Base-by-base conservation (phyloP, 37 sponge, comb jelly and placozoan species). In the Hormiphora californensis region DNA sequence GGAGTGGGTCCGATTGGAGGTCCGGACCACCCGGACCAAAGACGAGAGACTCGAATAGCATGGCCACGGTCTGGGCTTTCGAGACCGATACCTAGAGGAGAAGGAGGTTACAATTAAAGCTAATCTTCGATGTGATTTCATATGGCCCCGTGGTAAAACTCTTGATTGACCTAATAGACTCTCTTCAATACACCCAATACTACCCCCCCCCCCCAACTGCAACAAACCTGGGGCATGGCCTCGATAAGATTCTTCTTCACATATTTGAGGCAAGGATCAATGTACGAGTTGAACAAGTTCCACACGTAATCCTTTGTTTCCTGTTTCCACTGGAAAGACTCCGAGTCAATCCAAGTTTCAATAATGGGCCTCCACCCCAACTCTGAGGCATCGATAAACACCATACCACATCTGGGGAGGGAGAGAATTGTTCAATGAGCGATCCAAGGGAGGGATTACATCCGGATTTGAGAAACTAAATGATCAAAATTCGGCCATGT, bases 401-500 rank as follows among this genome's bases (percentile, higher is more conserved):
- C 98, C 98, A 97, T 97, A 40, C 98, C 98, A 90, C 98, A 97
- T 31, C 94, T 91, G 63, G 25, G 9, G 31, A 30, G n/a, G 57
- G 51, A 33, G 61, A 27, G 12, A 49, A 49, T 15, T 15, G 53
- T 9, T 15, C 53, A 49, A 9, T 15, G 53, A n/a, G n/a, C n/a
- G n/a, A n/a, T n/a, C n/a, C n/a, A n/a, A n/a, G n/a, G n/a, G n/a
- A n/a, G n/a, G n/a, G n/a, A n/a, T n/a, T n/a, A n/a, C n/a, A n/a
- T n/a, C n/a, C n/a, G n/a, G n/a, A n/a, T n/a, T n/a, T n/a, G n/a
- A n/a, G n/a, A n/a, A n/a, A n/a, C n/a, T n/a, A n/a, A n/a, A n/a
- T n/a, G n/a, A n/a, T n/a, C n/a, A n/a, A n/a, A n/a, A n/a, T n/a
- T n/a, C n/a, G n/a, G n/a, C n/a, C n/a, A n/a, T n/a, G n/a, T n/a